Evolutionary conservation across 2,113 vertebrate genomes (phyloP).

Genomic region (Seriola dumerili): DNA sequence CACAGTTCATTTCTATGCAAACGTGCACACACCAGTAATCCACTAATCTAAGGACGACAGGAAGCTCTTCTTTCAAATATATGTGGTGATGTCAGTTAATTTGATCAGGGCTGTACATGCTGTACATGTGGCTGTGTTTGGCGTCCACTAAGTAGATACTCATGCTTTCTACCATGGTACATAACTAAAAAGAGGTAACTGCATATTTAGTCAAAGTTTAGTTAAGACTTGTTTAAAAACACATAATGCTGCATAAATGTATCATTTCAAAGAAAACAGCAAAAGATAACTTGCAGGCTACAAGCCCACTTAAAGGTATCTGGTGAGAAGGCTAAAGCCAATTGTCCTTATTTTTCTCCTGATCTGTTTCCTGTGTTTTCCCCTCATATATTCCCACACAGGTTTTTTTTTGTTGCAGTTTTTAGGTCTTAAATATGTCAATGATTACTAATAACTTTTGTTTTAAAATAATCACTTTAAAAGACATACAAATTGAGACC

Average conservation of each 20-base stretch:
- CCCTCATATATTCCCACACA: not conserved
- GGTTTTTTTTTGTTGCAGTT: not conserved
- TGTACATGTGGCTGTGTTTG: not conserved
- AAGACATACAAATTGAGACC: not conserved
- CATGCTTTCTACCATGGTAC: too few species aligned
- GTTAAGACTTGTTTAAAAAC: not conserved
- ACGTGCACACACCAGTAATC: slow-evolving; percentile 3
- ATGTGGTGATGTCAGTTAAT: not conserved
- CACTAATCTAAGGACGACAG: not conserved
- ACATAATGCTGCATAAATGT: not conserved
- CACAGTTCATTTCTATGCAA: slow-evolving; percentile 19
- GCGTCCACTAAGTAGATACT: not conserved
- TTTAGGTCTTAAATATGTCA: not conserved
- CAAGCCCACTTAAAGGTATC: not conserved
- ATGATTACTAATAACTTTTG: not conserved
- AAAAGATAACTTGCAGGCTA: not conserved
- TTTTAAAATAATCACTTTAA: not conserved
- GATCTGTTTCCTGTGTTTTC: not conserved
- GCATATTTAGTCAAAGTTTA: not conserved
- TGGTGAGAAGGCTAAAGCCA: not conserved
- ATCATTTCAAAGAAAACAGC: not conserved
- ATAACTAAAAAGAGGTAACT: too few species aligned
- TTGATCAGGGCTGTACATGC: too few species aligned
- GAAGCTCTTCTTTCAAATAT: not conserved
- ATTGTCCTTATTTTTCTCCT: not conserved